Evolutionary conservation across 2,113 vertebrate species (phyloP).

Genomic region (Thryonomys swinderianus): DNA sequence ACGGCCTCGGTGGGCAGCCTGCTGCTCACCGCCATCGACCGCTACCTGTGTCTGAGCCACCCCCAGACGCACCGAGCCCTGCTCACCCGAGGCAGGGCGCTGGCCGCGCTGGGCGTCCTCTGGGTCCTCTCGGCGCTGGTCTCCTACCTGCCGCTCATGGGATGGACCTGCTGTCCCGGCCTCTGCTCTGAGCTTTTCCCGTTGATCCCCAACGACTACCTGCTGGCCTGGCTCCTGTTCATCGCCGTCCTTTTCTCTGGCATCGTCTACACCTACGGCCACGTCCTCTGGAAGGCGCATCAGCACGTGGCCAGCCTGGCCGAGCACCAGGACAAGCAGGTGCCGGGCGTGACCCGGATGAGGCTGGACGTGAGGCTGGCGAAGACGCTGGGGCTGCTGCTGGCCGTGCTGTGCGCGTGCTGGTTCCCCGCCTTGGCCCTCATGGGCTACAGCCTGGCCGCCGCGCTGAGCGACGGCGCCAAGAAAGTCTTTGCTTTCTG

Average conservation of each 20-base stretch:
- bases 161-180: conserved; percentile 92
- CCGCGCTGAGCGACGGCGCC: conserved; percentile 76
- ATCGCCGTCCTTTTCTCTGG: conserved; percentile 87
- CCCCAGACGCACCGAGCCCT: conserved; percentile 90
- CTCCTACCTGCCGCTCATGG: conserved; percentile 93
- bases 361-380: conserved; percentile 94
- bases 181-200: conserved; percentile 93
- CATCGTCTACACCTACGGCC: conserved; percentile 89
- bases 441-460: conserved; percentile 89
- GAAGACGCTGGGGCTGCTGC: conserved; percentile 92
- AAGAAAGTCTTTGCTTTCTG: conserved; percentile 94
- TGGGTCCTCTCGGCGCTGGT: conserved; percentile 88
- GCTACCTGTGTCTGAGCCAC: conserved; percentile 93
- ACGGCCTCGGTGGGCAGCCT: conserved; percentile 94
- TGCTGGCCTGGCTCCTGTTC: conserved; percentile 89
- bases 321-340: conserved; percentile 69
- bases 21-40: conserved; percentile 94
- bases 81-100: conserved; percentile 89
- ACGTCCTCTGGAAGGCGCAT: conserved; percentile 93
- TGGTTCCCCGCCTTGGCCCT: conserved; percentile 93
- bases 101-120: conserved; percentile 86
- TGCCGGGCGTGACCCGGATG: conserved; percentile 86
- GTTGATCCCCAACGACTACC: conserved; percentile 88
- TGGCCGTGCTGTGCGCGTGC: conserved; percentile 90
- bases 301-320: conserved; percentile 90